Evolutionary conservation across 2,797 vertebrate species (phyloP), one percentile per base, ranked within the genome.

Genomic region (Falco peregrinus): DNA sequence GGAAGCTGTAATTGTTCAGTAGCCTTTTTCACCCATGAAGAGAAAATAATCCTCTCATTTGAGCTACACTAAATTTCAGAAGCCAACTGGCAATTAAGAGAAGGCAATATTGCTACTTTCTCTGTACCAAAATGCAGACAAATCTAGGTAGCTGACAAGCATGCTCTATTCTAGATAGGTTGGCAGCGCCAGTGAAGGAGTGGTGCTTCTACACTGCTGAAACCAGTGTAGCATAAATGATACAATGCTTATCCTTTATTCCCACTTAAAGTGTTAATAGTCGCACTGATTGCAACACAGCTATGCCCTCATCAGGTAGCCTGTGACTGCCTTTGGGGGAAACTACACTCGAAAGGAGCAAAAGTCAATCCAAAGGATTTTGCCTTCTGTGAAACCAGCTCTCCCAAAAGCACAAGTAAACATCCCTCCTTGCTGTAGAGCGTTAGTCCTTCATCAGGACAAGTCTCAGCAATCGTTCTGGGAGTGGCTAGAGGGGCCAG

Each of bases 261-360:
- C 33, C 60, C 31, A 16, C 21, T 13, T 37, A 2, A 50, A 63
- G 17, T 0, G 1, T 0, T 4, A 45, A 8, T 28, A 26, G 33
- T 26, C 29, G 11, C 29, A 51, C 14, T 0, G 16, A 21, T 33
- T 21, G 41, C 31, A n/a, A 11, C 22, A 31, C 9, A 19, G 5
- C 41, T 50, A 6, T 4, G 13, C 11, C 53, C 29, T 35, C 37
- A 18, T 4, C 15, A 26, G 26, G 22, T 1, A 13, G 31, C 13
- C 39, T 6, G 39, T 1, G 39, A n/a, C 35, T 7, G 16, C 57
- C 37, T 45, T 7, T 2, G 10, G 9, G n/a, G 35, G 4, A 33
- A 69, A 33, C n/a, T 11, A 16, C 47, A 39, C 48, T 18, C 74
- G 28, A 2, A 33, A 45, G 76, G 64, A 84, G 48, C 57, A 31